Conservation (phyloP, 2,113 vertebrate genomes). For the Colinus virginianus region DNA sequence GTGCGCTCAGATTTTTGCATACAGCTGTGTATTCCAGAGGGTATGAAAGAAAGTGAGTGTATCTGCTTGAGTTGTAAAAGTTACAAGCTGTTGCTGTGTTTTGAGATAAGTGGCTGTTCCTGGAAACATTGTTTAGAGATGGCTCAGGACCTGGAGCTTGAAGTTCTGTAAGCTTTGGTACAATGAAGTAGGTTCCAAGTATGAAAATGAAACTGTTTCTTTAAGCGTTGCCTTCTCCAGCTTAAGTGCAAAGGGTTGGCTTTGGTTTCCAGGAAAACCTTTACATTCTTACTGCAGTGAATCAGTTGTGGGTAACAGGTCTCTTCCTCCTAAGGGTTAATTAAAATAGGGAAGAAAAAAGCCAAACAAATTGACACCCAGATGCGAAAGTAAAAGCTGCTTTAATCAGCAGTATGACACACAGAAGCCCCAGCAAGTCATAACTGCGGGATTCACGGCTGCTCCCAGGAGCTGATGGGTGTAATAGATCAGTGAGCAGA, state of each 20-base stretch:
- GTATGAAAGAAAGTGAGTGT: neutral
- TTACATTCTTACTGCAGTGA: neutral
- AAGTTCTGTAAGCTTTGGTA: neutral
- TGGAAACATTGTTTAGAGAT: neutral
- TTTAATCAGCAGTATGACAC: slow-evolving; percentile 8
- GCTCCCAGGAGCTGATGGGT: neutral
- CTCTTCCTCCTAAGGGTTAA: neutral
- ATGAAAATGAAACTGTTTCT: neutral
- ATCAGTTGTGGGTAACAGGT: neutral
- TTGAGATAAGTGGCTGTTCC: neutral
- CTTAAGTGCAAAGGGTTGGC: neutral
- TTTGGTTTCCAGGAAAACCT: neutral
- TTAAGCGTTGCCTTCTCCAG: neutral
- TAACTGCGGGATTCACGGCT: neutral
- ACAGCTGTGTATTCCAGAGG: neutral
- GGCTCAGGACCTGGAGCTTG: neutral
- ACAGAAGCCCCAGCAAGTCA: neutral
- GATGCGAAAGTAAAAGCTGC: neutral
- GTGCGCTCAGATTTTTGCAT: neutral
- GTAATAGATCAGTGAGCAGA: neutral
- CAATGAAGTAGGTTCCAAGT: neutral
- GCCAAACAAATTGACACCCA: neutral
- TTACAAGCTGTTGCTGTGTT: neutral
- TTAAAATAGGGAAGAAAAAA: neutral
- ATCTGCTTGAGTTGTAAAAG: neutral